Evolutionary conservation across 2,888 invertebrate species (phyloP), one percentile per base, ranked within the genome.

Genomic region (Aspidapion aeneum): DNA sequence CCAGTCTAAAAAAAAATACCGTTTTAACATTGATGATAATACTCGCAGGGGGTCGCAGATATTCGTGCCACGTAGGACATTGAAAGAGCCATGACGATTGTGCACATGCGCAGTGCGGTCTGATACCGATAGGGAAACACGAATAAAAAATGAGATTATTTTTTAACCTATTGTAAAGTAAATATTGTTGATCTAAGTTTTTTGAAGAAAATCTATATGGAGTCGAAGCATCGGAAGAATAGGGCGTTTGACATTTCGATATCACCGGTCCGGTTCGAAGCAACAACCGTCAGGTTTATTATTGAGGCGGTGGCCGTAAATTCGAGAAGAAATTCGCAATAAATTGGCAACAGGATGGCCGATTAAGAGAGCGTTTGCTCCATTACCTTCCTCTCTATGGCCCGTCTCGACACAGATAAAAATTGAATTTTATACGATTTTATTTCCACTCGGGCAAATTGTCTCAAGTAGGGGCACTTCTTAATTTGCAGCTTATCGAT

Each of bases 261-360:
- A 35, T 35, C 35, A 12, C 35, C 3, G 35, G 3, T 35, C 35
- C 5, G 35, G 35, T 35, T 35, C 35, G 35, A 35, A n/a, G n/a
- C n/a, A n/a, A n/a, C n/a, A n/a, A n/a, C n/a, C 12, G 35, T 35
- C 35, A 35, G 35, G 35, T 35, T 35, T 35, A 35, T 35, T 35
- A 35, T 35, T 35, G 35, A 35, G 12, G 5, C 35, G 35, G 35
- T n/a, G 12, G 65, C 66, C 66, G 68, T 67, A 70, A 70, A 69
- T 67, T 67, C 64, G 52, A 63, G 63, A 67, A 67, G 66, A 67
- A 67, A 67, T 67, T 64, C 62, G 64, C 63, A 64, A 62, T 67
- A 67, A 67, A 67, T 67, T 67, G 63, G 61, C 35, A 63, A 59
- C 61, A 52, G 22, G 64, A 67, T 64, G 57, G 63, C 58, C 66